Percentiles rank a stretch among this genome's conserved stretches.
These are phyloP conservation scores for Andrena flavipes DNA, from an alignment of 2,888 invertebrate genomes.

Conservation along the genomic window DNA sequence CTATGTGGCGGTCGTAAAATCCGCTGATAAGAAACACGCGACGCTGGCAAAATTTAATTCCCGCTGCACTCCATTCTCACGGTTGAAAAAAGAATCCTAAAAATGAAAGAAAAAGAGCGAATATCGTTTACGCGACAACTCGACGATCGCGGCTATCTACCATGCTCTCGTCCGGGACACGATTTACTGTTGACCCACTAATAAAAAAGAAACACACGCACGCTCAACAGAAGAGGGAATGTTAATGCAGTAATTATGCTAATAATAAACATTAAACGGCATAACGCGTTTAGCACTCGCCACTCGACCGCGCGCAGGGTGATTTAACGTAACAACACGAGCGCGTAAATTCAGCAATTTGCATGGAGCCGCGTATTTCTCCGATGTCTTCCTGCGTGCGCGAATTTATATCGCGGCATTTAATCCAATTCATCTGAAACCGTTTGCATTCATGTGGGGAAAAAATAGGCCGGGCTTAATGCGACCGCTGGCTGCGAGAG, in stretches of 20 bases:
- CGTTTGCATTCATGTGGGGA: slow-evolving; percentile 20
- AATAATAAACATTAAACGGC: slow-evolving; percentile 55
- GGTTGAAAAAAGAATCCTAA: neutral
- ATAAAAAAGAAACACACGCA: slow-evolving; percentile 18
- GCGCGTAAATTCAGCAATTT: slow-evolving; percentile 57
- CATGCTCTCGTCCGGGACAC: neutral
- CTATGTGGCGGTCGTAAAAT: slow-evolving; percentile 4
- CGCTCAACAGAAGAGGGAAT: slow-evolving; percentile 13
- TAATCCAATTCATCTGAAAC: slow-evolving; percentile 42
- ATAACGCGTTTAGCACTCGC: slow-evolving; percentile 41
- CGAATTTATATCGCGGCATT: slow-evolving; percentile 36
- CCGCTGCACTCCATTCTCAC: neutral
- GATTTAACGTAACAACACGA: slow-evolving; percentile 51
- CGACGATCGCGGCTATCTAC: slow-evolving; percentile 27
- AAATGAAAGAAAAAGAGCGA: neutral
- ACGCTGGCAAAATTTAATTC: slow-evolving; percentile 34
- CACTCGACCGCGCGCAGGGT: slow-evolving; percentile 3
- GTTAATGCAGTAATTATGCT: slow-evolving; percentile 52
- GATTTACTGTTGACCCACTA: slow-evolving; percentile 16
- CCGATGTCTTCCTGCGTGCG: slow-evolving; percentile 31
- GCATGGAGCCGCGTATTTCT: slow-evolving; percentile 51
- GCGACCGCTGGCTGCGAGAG: neutral
- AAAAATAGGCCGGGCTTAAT: slow-evolving; percentile 27
- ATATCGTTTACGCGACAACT: slow-evolving; percentile 17
- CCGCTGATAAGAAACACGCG: slow-evolving; percentile 29